Evolutionary conservation across 2,113 vertebrate species (phyloP).

Genomic region (Sisor rabdophorus): DNA sequence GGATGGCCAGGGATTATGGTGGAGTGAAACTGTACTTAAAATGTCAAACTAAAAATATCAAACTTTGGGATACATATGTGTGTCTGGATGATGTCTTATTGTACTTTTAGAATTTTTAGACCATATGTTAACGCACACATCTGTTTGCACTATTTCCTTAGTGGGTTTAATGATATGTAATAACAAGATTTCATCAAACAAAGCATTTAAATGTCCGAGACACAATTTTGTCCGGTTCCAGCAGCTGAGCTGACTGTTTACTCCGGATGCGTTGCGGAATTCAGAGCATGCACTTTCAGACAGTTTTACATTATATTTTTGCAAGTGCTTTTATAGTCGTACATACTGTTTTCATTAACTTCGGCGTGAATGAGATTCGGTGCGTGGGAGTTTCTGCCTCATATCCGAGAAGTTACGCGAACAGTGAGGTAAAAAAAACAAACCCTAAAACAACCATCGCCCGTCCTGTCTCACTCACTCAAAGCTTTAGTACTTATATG

Average conservation of each 20-base stretch:
- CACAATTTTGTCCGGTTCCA: conserved; percentile 2
- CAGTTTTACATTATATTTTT: neutral
- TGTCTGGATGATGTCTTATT: too few species aligned
- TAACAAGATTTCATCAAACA: too few species aligned
- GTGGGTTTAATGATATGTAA: too few species aligned
- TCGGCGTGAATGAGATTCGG: conserved; percentile 36
- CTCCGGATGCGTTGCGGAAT: conserved; percentile 17
- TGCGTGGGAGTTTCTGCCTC: conserved; percentile 53
- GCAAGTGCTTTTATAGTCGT: conserved; percentile 10
- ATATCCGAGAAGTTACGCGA: conserved; percentile 73
- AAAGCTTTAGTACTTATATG: conserved; percentile 76
- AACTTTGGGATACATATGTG: too few species aligned
- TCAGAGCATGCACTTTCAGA: conserved; percentile 5
- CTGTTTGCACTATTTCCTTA: too few species aligned
- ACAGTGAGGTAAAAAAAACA: conserved; percentile 44
- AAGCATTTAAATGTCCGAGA: neutral
- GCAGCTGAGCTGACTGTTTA: conserved; percentile 30
- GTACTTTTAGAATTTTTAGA: too few species aligned
- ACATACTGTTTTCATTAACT: conserved; percentile 29
- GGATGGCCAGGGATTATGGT: too few species aligned
- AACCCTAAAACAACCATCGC: neutral
- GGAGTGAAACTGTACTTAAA: too few species aligned
- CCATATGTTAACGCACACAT: too few species aligned
- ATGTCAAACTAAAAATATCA: too few species aligned
- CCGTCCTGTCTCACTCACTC: conserved; percentile 59